These are phyloP conservation scores for Conistra vaccinii DNA, from an alignment of 2,888 invertebrate species.

Conservation along the genomic window DNA sequence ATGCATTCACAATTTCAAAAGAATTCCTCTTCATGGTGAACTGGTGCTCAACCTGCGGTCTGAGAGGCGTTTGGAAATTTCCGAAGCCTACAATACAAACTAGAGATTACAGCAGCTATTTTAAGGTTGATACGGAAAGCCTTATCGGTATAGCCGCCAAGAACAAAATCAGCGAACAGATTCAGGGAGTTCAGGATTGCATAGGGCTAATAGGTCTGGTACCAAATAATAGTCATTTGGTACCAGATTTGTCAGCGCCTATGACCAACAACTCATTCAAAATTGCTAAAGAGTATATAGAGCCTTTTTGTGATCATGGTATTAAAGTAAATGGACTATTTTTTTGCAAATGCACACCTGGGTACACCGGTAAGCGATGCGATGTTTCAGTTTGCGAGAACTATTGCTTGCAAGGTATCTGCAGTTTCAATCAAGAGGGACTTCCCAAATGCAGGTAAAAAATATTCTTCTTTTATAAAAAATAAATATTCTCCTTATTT, in stretches of 20 bases:
- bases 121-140: background rate
- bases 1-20: background rate
- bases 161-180: slow-evolving; percentile 3
- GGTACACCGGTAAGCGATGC: slow-evolving; percentile 2
- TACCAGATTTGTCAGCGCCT: too few relatives aligned
- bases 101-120: fast-evolving
- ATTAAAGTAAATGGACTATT: background rate
- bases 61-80: background rate
- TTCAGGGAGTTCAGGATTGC: background rate
- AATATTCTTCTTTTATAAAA: background rate
- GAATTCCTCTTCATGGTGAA: fast-evolving
- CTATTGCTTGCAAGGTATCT: slow-evolving; percentile 1
- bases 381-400: slow-evolving; percentile 1
- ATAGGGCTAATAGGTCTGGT: too few relatives aligned
- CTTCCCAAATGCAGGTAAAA: slow-evolving; percentile 8
- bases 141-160: background rate
- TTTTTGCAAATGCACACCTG: slow-evolving; percentile 9
- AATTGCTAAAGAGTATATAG: background rate
- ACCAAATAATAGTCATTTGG: too few relatives aligned
- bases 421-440: background rate
- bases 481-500: background rate
- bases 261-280: background rate
- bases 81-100: too few relatives aligned
- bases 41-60: too few relatives aligned
- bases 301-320: slow-evolving; percentile 1